These are phyloP conservation scores for Zaprionus nigranus DNA, from an alignment of 1,140 invertebrate species.

Conservation along the genomic window DNA sequence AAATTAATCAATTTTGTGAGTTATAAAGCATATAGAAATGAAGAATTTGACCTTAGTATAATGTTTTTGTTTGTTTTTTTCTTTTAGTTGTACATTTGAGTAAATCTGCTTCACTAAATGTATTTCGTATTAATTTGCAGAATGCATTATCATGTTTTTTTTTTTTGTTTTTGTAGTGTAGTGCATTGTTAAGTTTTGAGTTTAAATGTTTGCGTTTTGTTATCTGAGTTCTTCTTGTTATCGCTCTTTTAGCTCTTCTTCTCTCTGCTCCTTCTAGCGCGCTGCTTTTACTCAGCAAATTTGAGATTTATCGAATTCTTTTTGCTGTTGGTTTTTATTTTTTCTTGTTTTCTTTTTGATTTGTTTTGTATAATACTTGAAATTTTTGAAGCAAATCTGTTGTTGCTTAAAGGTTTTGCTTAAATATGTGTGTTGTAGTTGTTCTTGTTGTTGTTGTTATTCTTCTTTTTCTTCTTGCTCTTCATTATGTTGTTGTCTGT, in stretches of 20 bases:
- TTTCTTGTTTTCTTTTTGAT: slow-evolving; percentile 26
- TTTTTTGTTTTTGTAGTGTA: slow-evolving; percentile 26
- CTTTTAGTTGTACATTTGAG: slow-evolving; percentile 26
- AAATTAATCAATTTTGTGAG: background rate
- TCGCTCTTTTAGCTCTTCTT: slow-evolving; percentile 23
- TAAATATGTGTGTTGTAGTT: slow-evolving; percentile 52
- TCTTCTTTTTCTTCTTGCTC: slow-evolving; percentile 20
- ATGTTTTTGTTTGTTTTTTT: slow-evolving; percentile 16
- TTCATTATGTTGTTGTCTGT: slow-evolving; percentile 17
- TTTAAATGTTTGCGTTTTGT: slow-evolving; percentile 34
- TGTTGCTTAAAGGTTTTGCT: slow-evolving; percentile 51
- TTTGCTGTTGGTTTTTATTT: slow-evolving; percentile 13
- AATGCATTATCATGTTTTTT: slow-evolving; percentile 32
- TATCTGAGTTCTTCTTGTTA: slow-evolving; percentile 40
- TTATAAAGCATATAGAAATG: background rate
- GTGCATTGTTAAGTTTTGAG: slow-evolving; percentile 33
- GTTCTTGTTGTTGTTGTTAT: slow-evolving; percentile 29
- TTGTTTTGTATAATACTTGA: slow-evolving; percentile 63
- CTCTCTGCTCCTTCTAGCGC: slow-evolving; percentile 8
- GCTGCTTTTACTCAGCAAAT: slow-evolving; percentile 52
- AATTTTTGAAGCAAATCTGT: slow-evolving; percentile 66
- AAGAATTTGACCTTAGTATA: slow-evolving; percentile 20
- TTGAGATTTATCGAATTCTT: slow-evolving; percentile 22
- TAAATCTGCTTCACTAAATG: slow-evolving; percentile 53
- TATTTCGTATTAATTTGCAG: slow-evolving; percentile 66